Percentiles rank a stretch among this genome's conserved stretches.
phyloP scores from a whole-genome alignment of 2,888 invertebrate species.

The Heliconius erato region DNA sequence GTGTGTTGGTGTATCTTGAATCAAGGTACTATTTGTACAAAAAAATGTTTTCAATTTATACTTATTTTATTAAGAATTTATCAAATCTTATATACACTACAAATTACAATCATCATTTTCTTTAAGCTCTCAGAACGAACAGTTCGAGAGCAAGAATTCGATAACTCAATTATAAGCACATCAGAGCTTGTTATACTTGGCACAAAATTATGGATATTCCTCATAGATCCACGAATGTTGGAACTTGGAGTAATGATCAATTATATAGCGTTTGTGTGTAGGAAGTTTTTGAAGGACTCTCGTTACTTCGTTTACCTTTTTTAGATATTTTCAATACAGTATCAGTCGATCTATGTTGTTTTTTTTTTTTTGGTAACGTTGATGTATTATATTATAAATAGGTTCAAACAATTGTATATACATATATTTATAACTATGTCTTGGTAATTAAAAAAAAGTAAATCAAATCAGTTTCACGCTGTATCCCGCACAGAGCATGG shows the following conservation, averaged over 20 bases:
- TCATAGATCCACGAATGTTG: conserved; percentile 56
- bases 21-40: too few species aligned
- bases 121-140: conserved; percentile 1
- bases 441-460: too few species aligned
- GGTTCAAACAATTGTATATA: too few species aligned
- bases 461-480: too few species aligned
- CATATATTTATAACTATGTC: too few species aligned
- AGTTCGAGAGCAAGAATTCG: conserved; percentile 36
- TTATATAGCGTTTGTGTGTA: conserved; percentile 61
- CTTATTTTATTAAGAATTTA: too few species aligned
- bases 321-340: neutral
- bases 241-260: conserved; percentile 64
- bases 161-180: conserved; percentile 42
- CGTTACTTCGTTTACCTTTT: conserved; percentile 21
- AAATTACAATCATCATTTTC: neutral
- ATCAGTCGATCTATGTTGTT: neutral
- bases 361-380: neutral
- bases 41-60: too few species aligned
- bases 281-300: conserved; percentile 40
- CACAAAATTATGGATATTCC: conserved; percentile 42
- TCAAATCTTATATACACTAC: too few species aligned
- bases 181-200: conserved; percentile 40
- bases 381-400: too few species aligned
- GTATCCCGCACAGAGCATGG: too few species aligned
- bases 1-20: too few species aligned